Conservation (phyloP, 1,140 invertebrate genomes). For the Druon quercuslanigerum region DNA sequence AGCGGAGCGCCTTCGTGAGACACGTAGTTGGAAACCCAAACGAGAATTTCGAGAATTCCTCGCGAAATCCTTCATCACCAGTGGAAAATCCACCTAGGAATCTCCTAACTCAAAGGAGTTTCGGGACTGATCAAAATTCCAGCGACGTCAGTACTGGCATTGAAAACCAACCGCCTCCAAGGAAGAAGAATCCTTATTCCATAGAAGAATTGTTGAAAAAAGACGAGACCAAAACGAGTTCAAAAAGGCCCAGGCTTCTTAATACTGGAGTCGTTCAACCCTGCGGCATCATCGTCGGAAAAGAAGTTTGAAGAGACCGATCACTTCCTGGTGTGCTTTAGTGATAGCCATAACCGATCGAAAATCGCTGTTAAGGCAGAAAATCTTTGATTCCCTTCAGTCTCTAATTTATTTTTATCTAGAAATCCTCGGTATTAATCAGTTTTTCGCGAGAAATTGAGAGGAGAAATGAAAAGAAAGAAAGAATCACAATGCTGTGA, state of each 20-base stretch:
- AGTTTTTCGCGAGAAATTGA: too few relatives aligned
- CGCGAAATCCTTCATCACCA: slow-evolving; percentile 52
- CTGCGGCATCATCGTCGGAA: slow-evolving; percentile 70
- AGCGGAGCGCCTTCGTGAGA: slow-evolving; percentile 66
- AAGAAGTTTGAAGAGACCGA: slow-evolving; percentile 54
- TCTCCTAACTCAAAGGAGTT: slow-evolving; percentile 35
- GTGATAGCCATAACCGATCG: not conserved
- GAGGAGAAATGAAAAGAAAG: not conserved
- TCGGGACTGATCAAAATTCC: not conserved
- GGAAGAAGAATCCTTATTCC: slow-evolving; percentile 87
- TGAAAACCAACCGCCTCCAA: slow-evolving; percentile 55
- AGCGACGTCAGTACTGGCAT: slow-evolving; percentile 51
- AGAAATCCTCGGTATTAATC: not conserved
- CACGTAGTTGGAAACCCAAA: slow-evolving; percentile 55
- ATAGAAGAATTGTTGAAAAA: slow-evolving; percentile 91
- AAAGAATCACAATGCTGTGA: not conserved
- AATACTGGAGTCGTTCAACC: slow-evolving; percentile 68
- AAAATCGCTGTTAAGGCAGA: not conserved
- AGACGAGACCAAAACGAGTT: slow-evolving; percentile 77
- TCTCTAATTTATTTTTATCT: slow-evolving; percentile 10
- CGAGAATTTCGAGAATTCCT: slow-evolving; percentile 52
- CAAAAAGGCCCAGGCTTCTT: slow-evolving; percentile 65
- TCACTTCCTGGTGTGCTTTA: slow-evolving; percentile 6
- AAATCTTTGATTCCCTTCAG: not conserved
- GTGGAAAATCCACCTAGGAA: slow-evolving; percentile 24